Percentiles rank a stretch among this genome's conserved stretches.
These are phyloP conservation scores for Polyergus mexicanus DNA, from an alignment of 1,140 invertebrate genomes.

Conservation along the genomic window DNA sequence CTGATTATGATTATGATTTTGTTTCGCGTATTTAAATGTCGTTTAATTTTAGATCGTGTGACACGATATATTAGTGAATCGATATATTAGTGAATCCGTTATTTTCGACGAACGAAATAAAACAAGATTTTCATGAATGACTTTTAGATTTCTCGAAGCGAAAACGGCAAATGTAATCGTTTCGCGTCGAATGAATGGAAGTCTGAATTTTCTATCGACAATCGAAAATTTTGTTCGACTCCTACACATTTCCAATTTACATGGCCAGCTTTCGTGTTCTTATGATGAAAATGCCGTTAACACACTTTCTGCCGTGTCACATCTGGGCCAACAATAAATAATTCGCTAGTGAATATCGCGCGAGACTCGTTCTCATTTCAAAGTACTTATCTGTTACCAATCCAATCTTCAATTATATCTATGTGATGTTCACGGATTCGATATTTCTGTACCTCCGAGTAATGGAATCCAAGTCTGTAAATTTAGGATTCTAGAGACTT, in stretches of 20 bases:
- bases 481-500: neutral
- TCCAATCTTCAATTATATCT: slow-evolving; percentile 33
- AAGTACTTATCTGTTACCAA: slow-evolving; percentile 40
- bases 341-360: slow-evolving; percentile 42
- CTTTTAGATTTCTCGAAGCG: slow-evolving; percentile 20
- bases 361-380: slow-evolving; percentile 53
- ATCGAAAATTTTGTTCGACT: slow-evolving; percentile 30
- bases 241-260: slow-evolving; percentile 42
- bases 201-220: slow-evolving; percentile 38
- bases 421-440: neutral
- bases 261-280: slow-evolving; percentile 21
- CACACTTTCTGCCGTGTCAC: slow-evolving; percentile 36
- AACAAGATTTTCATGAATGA: slow-evolving; percentile 38
- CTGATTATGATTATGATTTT: neutral
- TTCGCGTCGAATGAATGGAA: slow-evolving; percentile 36
- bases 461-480: neutral
- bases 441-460: neutral
- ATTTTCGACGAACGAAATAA: slow-evolving; percentile 10
- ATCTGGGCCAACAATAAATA: slow-evolving; percentile 57
- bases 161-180: slow-evolving; percentile 23
- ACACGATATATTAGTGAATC: neutral
- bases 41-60: neutral
- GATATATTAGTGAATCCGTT: slow-evolving; percentile 2
- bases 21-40: neutral
- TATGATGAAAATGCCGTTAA: slow-evolving; percentile 55